Percentiles rank a stretch among this genome's conserved stretches.
Conservation (phyloP, 2,888 invertebrate species). For the Amphimallon solstitiale region DNA sequence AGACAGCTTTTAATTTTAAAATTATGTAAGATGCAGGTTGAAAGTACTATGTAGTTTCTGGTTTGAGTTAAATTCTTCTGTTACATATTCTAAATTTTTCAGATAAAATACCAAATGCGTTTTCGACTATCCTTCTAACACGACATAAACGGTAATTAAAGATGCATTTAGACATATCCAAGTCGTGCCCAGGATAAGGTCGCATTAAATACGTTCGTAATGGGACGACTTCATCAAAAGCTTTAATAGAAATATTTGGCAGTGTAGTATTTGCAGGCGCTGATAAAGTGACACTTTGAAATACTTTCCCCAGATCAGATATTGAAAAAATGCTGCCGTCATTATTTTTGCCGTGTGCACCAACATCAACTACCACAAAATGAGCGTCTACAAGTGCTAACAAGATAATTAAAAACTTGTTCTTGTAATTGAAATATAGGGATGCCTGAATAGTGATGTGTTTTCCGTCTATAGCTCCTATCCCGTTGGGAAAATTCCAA, state of each 20-base stretch:
- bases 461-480: slow-evolving; percentile 29
- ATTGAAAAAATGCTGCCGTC: slow-evolving; percentile 45
- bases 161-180: slow-evolving; percentile 52
- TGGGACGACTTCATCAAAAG: no score
- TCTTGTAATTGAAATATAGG: slow-evolving; percentile 30
- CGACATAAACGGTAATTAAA: slow-evolving; percentile 53
- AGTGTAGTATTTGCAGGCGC: no score
- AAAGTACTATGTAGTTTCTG: slow-evolving; percentile 28
- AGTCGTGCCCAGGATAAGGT: no score
- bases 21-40: slow-evolving; percentile 43
- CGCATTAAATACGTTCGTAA: no score
- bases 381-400: no score
- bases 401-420: no score
- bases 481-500: slow-evolving; percentile 25
- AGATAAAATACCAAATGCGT: slow-evolving; percentile 50
- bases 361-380: slow-evolving; percentile 44
- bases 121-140: slow-evolving; percentile 53
- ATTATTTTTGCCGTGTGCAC: slow-evolving; percentile 43
- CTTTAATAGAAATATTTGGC: no score
- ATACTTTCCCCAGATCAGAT: slow-evolving; percentile 40
- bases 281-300: no score
- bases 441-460: slow-evolving; percentile 27
- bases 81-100: slow-evolving; percentile 49
- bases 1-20: no score
- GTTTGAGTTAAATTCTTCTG: slow-evolving; percentile 40